phyloP scores from a whole-genome alignment of 1,140 invertebrate genomes.

The Ceratina australensis region DNA sequence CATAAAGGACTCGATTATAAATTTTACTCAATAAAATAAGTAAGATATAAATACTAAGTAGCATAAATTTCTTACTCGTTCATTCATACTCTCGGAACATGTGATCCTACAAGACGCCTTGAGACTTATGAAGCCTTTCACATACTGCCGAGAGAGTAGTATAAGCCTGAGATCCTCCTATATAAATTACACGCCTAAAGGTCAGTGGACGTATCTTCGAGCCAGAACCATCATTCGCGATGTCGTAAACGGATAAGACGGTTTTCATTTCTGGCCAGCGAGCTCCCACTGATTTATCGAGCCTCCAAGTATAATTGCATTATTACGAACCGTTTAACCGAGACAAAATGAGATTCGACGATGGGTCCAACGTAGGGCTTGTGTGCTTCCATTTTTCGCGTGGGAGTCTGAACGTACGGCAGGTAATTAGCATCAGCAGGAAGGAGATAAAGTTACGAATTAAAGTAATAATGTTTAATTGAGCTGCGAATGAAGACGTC shows the following conservation, averaged over 20 bases:
- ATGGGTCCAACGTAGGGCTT: too few species aligned
- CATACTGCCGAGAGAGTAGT: constrained; percentile 43
- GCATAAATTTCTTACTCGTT: too few species aligned
- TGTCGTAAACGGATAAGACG: constrained; percentile 36
- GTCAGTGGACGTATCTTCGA: constrained; percentile 65
- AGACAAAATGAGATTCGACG: not conserved
- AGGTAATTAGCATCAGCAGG: not conserved
- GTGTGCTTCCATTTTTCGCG: too few species aligned
- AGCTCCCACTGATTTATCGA: constrained; percentile 23
- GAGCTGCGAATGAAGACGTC: not conserved
- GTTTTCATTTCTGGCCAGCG: constrained; percentile 44
- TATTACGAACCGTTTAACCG: not conserved
- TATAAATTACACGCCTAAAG: constrained; percentile 71
- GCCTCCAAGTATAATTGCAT: not conserved
- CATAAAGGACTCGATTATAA: too few species aligned
- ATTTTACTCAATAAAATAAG: too few species aligned
- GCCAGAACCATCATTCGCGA: constrained; percentile 58
- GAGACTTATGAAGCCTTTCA: constrained; percentile 52
- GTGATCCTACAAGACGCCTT: too few species aligned
- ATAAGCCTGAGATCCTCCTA: constrained; percentile 51
- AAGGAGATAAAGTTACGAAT: not conserved
- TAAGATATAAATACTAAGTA: too few species aligned
- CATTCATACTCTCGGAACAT: too few species aligned
- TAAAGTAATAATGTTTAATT: not conserved
- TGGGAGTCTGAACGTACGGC: not conserved